phyloP scores from a whole-genome alignment of 2,113 vertebrate species.

The Dicaeum eximium region DNA sequence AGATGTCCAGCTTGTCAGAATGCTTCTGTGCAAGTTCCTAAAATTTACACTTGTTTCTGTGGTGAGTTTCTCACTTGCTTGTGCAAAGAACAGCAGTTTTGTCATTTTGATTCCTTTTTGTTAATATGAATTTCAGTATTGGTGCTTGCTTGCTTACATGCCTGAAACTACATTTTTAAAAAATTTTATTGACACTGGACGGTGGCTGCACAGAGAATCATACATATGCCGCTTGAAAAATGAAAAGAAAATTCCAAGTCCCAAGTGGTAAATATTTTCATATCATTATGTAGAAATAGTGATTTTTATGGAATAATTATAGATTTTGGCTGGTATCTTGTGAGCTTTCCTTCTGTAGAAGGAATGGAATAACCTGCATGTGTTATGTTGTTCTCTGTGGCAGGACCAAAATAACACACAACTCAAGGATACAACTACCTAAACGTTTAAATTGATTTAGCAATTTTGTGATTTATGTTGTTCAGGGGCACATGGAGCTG shows the following conservation, averaged over 20 bases:
- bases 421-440: background rate
- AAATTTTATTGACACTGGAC: background rate
- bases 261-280: background rate
- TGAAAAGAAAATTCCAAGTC: background rate
- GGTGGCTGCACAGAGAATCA: background rate
- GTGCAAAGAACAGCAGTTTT: background rate
- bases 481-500: background rate
- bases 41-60: conserved; percentile 92
- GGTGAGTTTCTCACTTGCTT: conserved; percentile 75
- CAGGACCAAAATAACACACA: background rate
- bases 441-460: background rate
- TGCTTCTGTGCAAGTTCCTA: conserved; percentile 82
- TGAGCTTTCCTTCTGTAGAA: background rate
- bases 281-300: background rate
- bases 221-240: background rate
- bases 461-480: background rate
- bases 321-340: background rate
- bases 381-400: background rate
- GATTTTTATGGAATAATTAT: background rate
- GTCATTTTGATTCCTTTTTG: background rate
- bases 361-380: background rate
- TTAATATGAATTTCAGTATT: background rate
- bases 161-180: background rate
- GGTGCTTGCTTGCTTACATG: background rate
- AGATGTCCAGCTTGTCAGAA: conserved; percentile 97